Evolutionary conservation across 2,113 vertebrate species (phyloP), one percentile per base, ranked within the genome.

Genomic region (Fulica atra): DNA sequence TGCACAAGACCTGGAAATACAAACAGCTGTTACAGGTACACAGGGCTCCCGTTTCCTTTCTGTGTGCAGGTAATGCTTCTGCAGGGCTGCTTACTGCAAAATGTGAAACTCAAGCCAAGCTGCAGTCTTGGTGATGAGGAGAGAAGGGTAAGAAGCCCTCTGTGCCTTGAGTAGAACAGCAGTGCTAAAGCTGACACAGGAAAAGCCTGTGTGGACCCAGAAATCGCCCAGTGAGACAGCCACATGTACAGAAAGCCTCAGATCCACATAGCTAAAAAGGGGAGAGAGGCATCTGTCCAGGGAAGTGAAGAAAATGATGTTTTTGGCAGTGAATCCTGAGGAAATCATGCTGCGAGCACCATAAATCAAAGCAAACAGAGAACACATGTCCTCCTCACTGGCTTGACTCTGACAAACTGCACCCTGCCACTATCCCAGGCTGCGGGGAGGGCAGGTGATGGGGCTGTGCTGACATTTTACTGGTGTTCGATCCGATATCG

Each of bases 361-460:
- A 73, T 31, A 46, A 66, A 88, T 70, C 46, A 77, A 88, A 92
- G 74, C 13, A 0, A 85, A 17, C 23, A 72, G 73, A 81, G 77
- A 24, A 28, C 11, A 24, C 42, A 9, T 4, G 12, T 35, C 57
- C 63, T 19, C 3, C 10, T 21, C 11, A 3, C 59, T 36, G 26
- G 23, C 36, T 66, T 46, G 68, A 46, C 68, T 86, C 63, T 68
- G 35, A 36, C 29, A 68, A 80, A 42, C 17, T 46, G 46, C 35
- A 28, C 12, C 20, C 40, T 63, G n/a, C 6, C 0, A 0, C 51
- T 26, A 19, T 2, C 20, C 18, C 24, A 3, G 2, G 20, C 1
- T 53, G 44, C 53, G 69, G 65, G 64, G 51, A 18, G 25, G 54
- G 31, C 1, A 1, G 20, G 7, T 66, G 42, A 14, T 2, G n/a